Evolutionary conservation across 2,113 vertebrate species (phyloP), one percentile per base, ranked within the genome.

Genomic region (Chlorodrepanis virens): DNA sequence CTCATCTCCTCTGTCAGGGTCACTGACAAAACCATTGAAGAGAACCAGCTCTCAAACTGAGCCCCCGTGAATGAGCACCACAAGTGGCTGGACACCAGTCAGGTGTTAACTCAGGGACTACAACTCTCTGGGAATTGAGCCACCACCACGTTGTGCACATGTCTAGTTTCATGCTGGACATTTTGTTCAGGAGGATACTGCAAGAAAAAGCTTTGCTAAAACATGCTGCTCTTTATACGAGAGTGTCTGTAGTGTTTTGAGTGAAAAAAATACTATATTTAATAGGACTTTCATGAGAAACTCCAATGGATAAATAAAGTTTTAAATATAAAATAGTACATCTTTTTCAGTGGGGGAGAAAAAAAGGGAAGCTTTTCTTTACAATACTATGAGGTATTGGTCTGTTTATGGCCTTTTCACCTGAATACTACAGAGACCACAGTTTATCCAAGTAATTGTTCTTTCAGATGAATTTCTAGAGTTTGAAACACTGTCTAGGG

Each of bases 381-480:
- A 60, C 42, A 35, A 33, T 88, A 45, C 11, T 81, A 6, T 72
- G 42, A 53, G 50, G 7, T 31, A 76, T 82, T 94, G 83, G 74
- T 37, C 75, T 91, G n/a, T 91, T 93, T 94, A 72, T 92, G 78
- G 27, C 57, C 61, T 97, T 90, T 94, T 88, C 4, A 9, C 42
- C 44, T 77, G 61, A 57, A 82, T 82, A 72, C 81, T 85, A 39
- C 10, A 70, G 81, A 84, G 88, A 92, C 12, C 29, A 70, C 25
- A 71, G 45, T 94, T 95, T 91, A 90, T 79, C 53, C 71, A 85
- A 90, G 87, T 57, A 96, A 70, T 82, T 95, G 81, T 79, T 95
- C 65, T 87, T 90, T 94, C 42, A 78, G 45, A 95, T 71, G 18
- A 93, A 88, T 90, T 93, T 50, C 33, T 87, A 53, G 47, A 91